Evolutionary conservation across 35 echinoderm and acorn worm species (phyloP), one percentile per base, ranked within the genome.

Genomic region (Holothuria glaberrima): DNA sequence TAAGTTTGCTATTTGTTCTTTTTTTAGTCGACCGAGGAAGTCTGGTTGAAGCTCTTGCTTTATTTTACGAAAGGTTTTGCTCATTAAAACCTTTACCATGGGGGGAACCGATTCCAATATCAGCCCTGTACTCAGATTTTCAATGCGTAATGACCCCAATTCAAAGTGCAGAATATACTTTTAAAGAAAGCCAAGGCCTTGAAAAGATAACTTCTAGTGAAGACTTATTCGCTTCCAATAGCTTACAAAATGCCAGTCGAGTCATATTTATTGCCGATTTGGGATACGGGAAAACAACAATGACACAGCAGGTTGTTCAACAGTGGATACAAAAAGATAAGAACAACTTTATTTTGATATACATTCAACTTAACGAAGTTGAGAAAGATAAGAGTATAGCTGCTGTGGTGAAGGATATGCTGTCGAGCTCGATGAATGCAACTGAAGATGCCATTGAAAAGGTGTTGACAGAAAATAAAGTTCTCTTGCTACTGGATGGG

Each of bases 231-330:
- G 50, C 41, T 26, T n/a, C 36, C 0, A 28, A 29, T 0, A 48
- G n/a, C 17, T 12, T 26, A 25, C n/a, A 22, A 21, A 33, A 78
- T 48, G 50, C 9, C 9, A 78, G 27, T 22, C 74, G 74, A 25
- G 74, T 48, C 14, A 3, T 78, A 48, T 26, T 78, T 78, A 78
- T 12, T 13, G 74, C 74, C 9, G 74, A 78, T 25, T 48, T 78
- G 20, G 74, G 74, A 6, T 78, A 78, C n/a, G 74, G 74, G 74
- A 78, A 78, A 22, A 78, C 74, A 78, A 52, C 74, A 24, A 48
- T 50, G 21, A 78, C 74, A 10, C 74, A 78, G 9, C 21, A 78
- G 5, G 9, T 78, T 41, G 74, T 78, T 50, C 12, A 20, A 14
- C 21, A 45, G 5, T 78, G 74, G 74, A n/a, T 78, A 78, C n/a